Evolutionary conservation across 2,113 vertebrate genomes (phyloP), one percentile per base, ranked within the genome.

Genomic region (Archilochus colubris): DNA sequence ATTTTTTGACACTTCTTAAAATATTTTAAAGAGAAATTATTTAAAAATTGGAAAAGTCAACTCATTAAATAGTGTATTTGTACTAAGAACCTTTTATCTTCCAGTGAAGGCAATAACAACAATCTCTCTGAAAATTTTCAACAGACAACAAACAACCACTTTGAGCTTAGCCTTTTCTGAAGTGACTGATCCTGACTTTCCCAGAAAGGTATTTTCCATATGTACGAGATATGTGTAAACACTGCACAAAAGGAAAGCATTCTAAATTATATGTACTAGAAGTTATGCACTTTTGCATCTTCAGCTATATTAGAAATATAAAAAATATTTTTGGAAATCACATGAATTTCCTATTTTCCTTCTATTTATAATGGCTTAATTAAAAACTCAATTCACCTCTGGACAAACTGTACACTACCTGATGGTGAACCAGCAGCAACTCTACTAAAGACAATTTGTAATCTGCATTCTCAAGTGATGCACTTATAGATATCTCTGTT

Each of bases 21-120:
- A 51, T 83, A 86, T 91, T 92, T 93, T 82, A 86, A 86, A 81
- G 24, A 18, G 11, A 93, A 76, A 81, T 73, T 61, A 87, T 82
- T 95, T 94, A 87, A 92, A 77, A 84, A 96, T 38, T 82, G 38
- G 84, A 77, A 79, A 94, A 96, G 81, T 63, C 73, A 66, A 88
- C 85, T 96, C 55, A 91, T 91, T 93, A 93, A 89, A 53, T 62
- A 95, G 64, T 3, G 2, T 43, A 88, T 95, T 91, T 91, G 75
- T 91, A 87, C 59, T 75, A 77, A 81, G 89, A 95, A 79, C 58
- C 80, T 96, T 96, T 96, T 73, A 94, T 93, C 91, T 95, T 30
- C 50, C 30, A 88, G 70, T 90, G 90, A 91, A 95, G 53, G 46
- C 27, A 94, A 4, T 7, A 91, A 80, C 61, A 94, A 88, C 89